Evolutionary conservation across 2,113 vertebrate species (phyloP).

Genomic region (Sterrhoptilus dennistouni): DNA sequence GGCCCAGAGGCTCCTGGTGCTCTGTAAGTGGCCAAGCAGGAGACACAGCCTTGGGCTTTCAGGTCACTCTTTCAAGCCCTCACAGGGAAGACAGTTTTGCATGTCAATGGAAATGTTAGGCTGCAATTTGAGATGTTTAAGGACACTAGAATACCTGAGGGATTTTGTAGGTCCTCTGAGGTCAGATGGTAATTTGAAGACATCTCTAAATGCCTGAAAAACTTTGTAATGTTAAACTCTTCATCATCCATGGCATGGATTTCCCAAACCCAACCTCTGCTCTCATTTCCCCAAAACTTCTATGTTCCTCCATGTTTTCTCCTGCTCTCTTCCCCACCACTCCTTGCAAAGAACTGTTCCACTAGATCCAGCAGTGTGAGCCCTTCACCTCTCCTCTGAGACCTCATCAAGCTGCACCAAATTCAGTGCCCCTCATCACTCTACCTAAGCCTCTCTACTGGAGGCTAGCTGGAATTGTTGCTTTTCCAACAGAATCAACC

Average conservation of each 20-base stretch:
- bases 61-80: neutral
- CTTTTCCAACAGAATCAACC: neutral
- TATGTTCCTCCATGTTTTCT: neutral
- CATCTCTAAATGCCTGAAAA: neutral
- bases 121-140: neutral
- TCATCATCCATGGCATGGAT: neutral
- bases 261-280: neutral
- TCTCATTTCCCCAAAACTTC: neutral
- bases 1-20: neutral
- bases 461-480: neutral
- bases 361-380: neutral
- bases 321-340: neutral
- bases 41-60: neutral
- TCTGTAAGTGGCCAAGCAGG: neutral
- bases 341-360: neutral
- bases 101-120: neutral
- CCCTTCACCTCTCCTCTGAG: neutral
- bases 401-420: neutral
- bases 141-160: neutral
- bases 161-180: neutral
- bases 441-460: neutral
- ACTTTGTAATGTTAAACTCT: neutral
- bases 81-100: neutral
- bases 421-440: neutral
- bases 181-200: neutral